Percentiles rank a stretch among this genome's conserved stretches.
Evolutionary conservation across 2,113 vertebrate genomes (phyloP).

Genomic region (Chrysemys picta): DNA sequence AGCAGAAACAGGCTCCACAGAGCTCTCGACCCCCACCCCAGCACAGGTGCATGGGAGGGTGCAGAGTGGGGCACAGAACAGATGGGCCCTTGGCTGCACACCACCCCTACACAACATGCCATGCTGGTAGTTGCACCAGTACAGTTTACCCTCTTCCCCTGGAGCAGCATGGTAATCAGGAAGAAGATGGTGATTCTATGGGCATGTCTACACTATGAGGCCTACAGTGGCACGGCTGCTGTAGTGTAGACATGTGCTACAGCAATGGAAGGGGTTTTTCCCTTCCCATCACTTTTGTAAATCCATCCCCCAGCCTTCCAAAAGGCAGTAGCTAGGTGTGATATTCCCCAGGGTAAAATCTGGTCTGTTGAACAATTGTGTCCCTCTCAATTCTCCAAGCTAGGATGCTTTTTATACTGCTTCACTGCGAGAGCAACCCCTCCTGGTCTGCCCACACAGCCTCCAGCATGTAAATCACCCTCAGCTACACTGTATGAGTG

Average conservation of each 20-base stretch:
- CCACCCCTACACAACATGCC: background rate
- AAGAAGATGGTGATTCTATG: background rate
- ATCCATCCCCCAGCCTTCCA: background rate
- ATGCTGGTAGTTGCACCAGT: background rate
- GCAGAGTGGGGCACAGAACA: background rate
- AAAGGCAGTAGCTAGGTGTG: background rate
- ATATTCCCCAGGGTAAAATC: too few species aligned
- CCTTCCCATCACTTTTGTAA: background rate
- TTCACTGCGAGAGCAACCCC: too few species aligned
- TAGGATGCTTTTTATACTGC: too few species aligned
- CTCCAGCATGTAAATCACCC: too few species aligned
- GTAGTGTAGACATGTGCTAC: background rate
- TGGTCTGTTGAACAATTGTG: too few species aligned
- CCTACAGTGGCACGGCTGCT: background rate
- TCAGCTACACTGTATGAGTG: too few species aligned
- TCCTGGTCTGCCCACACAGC: too few species aligned
- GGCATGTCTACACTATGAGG: background rate
- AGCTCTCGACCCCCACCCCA: background rate
- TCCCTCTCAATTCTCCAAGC: too few species aligned
- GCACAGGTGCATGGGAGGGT: background rate
- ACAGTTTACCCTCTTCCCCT: background rate
- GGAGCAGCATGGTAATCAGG: background rate
- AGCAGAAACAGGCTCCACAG: rapidly evolving
- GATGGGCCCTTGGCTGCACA: rapidly evolving
- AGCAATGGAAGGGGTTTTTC: background rate